phyloP scores from a whole-genome alignment of 2,797 vertebrate genomes.

The Gila robusta region DNA sequence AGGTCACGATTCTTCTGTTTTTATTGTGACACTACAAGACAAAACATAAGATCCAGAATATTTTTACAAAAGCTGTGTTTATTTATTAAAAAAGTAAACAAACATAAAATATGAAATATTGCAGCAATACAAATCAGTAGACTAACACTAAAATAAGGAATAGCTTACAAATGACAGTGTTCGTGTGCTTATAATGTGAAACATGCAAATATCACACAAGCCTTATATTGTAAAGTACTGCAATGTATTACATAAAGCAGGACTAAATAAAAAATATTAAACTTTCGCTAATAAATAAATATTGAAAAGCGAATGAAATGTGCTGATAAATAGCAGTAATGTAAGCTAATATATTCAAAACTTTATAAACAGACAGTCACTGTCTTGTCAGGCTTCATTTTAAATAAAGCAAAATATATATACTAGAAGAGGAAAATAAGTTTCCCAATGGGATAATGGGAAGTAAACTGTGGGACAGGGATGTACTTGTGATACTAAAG shows the following conservation, averaged over 20 bases:
- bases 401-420: too few species aligned
- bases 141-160: neutral
- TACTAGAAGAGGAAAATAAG: too few species aligned
- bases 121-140: neutral
- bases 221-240: neutral
- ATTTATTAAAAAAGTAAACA: neutral
- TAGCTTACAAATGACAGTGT: neutral
- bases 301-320: too few species aligned
- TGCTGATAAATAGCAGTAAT: too few species aligned
- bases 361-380: neutral
- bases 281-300: neutral
- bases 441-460: too few species aligned
- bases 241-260: neutral
- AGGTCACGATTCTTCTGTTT: neutral
- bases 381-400: too few species aligned
- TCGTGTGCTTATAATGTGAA: neutral
- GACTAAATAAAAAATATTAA: neutral
- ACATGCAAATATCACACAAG: neutral
- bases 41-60: neutral
- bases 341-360: too few species aligned
- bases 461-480: too few species aligned
- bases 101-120: neutral
- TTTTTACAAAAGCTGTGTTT: too few species aligned
- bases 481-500: too few species aligned
- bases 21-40: too few species aligned